A percentile compares a stretch with the other conserved stretches of the same genome.
phyloP scores from a whole-genome alignment of 2,797 vertebrate species.

The Loriculus beryllinus region DNA sequence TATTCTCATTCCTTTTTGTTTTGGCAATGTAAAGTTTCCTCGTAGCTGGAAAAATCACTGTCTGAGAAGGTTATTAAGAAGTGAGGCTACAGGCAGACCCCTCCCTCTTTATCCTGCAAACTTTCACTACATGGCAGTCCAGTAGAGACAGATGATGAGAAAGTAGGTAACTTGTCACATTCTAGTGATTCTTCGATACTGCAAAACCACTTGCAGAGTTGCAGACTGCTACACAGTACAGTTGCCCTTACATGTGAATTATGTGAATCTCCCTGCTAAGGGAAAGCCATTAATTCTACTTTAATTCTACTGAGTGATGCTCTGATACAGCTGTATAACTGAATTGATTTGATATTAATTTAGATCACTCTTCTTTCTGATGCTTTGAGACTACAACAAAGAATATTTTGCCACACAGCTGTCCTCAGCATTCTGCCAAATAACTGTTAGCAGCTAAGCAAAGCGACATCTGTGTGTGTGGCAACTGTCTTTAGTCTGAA shows the following conservation, averaged over 20 bases:
- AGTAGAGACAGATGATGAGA: neutral
- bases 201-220: neutral
- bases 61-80: neutral
- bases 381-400: neutral
- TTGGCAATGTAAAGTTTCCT: neutral
- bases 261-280: neutral
- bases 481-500: slow-evolving; percentile 28
- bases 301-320: neutral
- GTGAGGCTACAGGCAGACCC: neutral
- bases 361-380: neutral
- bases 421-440: slow-evolving; percentile 39
- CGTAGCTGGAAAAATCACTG: neutral
- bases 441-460: slow-evolving; percentile 19
- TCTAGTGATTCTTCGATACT: neutral
- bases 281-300: neutral
- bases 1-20: neutral
- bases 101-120: neutral
- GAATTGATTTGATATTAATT: slow-evolving; percentile 28
- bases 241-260: neutral
- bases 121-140: neutral
- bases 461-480: slow-evolving; percentile 22
- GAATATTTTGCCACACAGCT: slow-evolving; percentile 32
- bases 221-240: neutral
- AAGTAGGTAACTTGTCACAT: neutral
- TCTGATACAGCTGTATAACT: neutral